Conservation (phyloP, 2,888 invertebrate species). For the Petrolisthes cinctipes region DNA sequence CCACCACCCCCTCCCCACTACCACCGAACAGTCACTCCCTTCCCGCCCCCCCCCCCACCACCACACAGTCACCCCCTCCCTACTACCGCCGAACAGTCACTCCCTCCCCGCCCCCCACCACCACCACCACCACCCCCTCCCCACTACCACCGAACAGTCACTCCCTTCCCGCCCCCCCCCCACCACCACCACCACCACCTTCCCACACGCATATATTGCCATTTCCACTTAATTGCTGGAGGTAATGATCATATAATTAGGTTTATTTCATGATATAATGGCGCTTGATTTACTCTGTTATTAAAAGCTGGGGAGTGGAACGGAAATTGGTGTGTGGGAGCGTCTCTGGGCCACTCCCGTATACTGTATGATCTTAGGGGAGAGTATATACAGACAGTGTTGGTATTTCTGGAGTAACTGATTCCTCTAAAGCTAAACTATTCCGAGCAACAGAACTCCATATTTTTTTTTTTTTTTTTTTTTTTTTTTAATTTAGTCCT, state of each 20-base stretch:
- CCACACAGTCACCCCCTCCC: background rate
- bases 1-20: background rate
- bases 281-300: constrained; percentile 41
- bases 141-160: background rate
- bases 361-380: background rate
- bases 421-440: no score
- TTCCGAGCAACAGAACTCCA: no score
- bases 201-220: background rate
- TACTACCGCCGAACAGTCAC: no score
- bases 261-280: constrained; percentile 43
- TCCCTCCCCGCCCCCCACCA: no score
- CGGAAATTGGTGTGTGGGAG: constrained; percentile 32
- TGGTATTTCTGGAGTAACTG: background rate
- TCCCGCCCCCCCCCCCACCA: background rate
- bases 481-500: no score
- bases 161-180: background rate
- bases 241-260: constrained; percentile 53
- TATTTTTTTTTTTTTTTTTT: no score
- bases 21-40: background rate
- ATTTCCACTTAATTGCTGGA: constrained; percentile 35
- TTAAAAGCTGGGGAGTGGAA: constrained; percentile 45
- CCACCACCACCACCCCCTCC: background rate
- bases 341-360: constrained; percentile 2
- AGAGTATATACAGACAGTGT: background rate
- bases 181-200: background rate